Percentiles rank a stretch among this genome's conserved stretches.
Evolutionary conservation across 2,888 invertebrate species (phyloP).

Genomic region (Oasisia sp.): DNA sequence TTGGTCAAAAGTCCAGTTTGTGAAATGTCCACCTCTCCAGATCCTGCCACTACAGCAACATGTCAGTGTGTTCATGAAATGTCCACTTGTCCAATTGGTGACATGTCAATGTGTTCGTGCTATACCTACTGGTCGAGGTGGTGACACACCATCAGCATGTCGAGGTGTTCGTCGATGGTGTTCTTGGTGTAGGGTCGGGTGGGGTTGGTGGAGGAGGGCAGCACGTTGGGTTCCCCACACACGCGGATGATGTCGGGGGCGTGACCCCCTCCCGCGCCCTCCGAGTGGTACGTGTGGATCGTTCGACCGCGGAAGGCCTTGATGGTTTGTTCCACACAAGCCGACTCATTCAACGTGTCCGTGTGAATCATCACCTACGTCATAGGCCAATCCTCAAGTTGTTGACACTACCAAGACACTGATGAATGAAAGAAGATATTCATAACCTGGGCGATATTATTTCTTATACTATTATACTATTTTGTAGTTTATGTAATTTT

Average conservation of each 20-base stretch:
- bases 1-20: too few species aligned
- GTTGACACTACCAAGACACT: neutral
- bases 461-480: neutral
- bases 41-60: too few species aligned
- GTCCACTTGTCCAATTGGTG: too few species aligned
- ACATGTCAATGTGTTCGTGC: neutral
- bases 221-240: slow-evolving; percentile 54
- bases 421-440: neutral
- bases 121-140: slow-evolving; percentile 60
- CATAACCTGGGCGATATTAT: neutral
- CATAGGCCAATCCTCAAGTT: neutral
- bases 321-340: slow-evolving; percentile 59
- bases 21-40: too few species aligned
- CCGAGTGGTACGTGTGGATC: slow-evolving; percentile 62
- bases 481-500: neutral
- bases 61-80: too few species aligned
- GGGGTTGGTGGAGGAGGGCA: slow-evolving; percentile 63
- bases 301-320: slow-evolving; percentile 56
- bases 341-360: slow-evolving; percentile 62
- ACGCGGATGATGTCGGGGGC: slow-evolving; percentile 60
- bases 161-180: slow-evolving; percentile 62
- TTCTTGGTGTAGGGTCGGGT: slow-evolving; percentile 60
- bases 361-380: slow-evolving; percentile 60
- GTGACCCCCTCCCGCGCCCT: slow-evolving; percentile 63
- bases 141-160: slow-evolving; percentile 63